phyloP scores from a whole-genome alignment of 2,113 vertebrate species.

The Fregata magnificens region DNA sequence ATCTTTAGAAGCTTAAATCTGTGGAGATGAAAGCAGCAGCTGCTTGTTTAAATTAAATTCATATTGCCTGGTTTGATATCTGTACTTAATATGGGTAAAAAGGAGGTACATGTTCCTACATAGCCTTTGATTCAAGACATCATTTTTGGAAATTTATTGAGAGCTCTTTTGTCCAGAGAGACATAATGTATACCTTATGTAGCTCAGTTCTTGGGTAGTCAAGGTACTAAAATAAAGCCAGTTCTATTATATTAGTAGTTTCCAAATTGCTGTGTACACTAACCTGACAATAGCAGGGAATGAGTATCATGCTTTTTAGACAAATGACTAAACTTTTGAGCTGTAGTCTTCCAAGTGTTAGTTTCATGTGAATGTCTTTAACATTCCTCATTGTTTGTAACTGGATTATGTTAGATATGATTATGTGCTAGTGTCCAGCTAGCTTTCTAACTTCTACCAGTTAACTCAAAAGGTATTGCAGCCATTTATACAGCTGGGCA shows the following conservation, averaged over 20 bases:
- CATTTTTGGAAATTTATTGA: background rate
- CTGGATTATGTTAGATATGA: background rate
- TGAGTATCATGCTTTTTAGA: background rate
- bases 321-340: background rate
- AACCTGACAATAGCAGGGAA: background rate
- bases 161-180: background rate
- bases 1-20: background rate
- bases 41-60: background rate
- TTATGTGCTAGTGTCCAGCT: background rate
- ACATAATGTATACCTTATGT: background rate
- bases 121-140: background rate
- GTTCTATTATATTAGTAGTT: background rate
- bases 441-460: background rate
- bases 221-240: background rate
- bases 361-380: background rate
- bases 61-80: background rate
- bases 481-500: accelerated
- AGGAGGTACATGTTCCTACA: background rate
- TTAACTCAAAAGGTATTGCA: background rate
- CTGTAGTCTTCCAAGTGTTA: background rate
- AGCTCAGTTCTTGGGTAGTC: background rate
- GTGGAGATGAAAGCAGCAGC: background rate
- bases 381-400: background rate
- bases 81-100: background rate
- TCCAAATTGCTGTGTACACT: background rate